Conservation (phyloP, 2,888 invertebrate genomes). For the Chironomus riparius region DNA sequence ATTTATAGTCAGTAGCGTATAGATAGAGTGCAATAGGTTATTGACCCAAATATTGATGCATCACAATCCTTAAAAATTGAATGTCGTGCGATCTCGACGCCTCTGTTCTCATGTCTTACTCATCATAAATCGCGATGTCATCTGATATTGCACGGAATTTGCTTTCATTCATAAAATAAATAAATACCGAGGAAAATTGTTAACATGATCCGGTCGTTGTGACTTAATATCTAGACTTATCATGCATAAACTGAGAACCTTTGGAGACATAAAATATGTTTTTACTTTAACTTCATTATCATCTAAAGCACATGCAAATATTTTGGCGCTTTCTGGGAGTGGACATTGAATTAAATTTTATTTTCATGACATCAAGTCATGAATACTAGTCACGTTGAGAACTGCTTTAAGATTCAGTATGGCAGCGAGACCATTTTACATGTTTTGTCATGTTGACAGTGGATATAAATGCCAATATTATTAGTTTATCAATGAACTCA, state of each 20-base stretch:
- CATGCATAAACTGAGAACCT: neutral
- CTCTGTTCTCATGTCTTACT: too few relatives aligned
- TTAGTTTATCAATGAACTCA: too few relatives aligned
- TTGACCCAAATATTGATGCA: neutral
- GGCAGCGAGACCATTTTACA: neutral
- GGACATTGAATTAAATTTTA: neutral
- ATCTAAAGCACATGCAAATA: neutral
- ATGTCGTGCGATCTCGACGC: too few relatives aligned
- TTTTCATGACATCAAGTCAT: neutral
- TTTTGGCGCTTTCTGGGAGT: constrained; percentile 2
- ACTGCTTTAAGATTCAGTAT: neutral
- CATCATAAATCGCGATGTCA: neutral
- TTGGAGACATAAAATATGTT: neutral
- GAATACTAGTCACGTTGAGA: neutral
- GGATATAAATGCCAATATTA: too few relatives aligned
- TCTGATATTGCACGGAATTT: neutral
- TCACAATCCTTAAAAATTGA: neutral
- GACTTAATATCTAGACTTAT: neutral
- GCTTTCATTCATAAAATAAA: neutral
- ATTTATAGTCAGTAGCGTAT: neutral
- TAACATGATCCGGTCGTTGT: neutral
- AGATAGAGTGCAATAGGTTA: neutral
- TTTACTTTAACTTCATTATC: neutral
- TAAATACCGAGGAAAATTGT: neutral
- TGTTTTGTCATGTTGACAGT: too few relatives aligned